Evolutionary conservation across 2,113 vertebrate genomes (phyloP).

Genomic region (Perca flavescens): DNA sequence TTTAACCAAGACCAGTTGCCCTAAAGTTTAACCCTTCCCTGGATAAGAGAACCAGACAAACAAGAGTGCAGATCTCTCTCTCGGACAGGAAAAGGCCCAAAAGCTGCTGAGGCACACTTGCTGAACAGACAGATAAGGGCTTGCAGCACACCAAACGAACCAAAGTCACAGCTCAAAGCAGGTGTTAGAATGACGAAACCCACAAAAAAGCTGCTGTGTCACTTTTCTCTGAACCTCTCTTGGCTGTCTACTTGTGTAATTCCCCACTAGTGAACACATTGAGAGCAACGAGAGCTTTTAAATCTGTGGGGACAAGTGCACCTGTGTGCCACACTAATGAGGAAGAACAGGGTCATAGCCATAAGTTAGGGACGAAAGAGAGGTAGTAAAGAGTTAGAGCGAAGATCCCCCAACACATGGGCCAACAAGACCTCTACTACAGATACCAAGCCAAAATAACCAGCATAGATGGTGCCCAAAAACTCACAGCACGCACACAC

Average conservation of each 20-base stretch:
- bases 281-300: constrained; percentile 10
- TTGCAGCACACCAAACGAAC: constrained; percentile 50
- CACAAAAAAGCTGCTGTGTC: not conserved
- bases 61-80: constrained; percentile 15
- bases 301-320: constrained; percentile 16
- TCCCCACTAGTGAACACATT: constrained; percentile 4
- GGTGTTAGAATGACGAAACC: constrained; percentile 36
- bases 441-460: constrained; percentile 77
- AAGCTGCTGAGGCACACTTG: constrained; percentile 33
- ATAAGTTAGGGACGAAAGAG: constrained; percentile 32
- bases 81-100: constrained; percentile 36
- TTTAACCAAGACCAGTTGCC: too few species aligned
- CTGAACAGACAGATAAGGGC: constrained; percentile 31
- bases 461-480: constrained; percentile 80
- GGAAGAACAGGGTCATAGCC: constrained; percentile 37
- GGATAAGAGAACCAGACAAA: not conserved
- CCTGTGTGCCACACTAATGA: constrained; percentile 28
- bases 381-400: constrained; percentile 61
- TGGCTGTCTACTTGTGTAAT: not conserved
- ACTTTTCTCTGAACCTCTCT: constrained; percentile 20
- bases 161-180: constrained; percentile 48
- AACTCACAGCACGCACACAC: constrained; percentile 66
- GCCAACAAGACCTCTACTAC: constrained; percentile 54
- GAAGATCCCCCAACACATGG: constrained; percentile 62
- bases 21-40: too few species aligned